Conservation (phyloP, 1,140 invertebrate genomes). For the Bombus impatiens region DNA sequence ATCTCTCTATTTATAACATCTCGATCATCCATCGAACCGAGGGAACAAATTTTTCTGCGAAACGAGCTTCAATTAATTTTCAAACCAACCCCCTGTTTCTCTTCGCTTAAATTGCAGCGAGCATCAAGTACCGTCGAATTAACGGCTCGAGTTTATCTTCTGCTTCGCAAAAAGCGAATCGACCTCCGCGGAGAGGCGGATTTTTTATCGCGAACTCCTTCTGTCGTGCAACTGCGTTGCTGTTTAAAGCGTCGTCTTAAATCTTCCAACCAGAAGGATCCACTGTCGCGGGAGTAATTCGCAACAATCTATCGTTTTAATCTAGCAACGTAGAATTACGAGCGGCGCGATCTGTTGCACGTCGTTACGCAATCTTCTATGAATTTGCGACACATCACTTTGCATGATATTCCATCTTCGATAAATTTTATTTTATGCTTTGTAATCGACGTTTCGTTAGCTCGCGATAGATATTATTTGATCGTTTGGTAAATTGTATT, state of each 20-base stretch:
- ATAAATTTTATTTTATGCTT: background rate
- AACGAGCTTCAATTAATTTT: conserved; percentile 9
- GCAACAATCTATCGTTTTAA: conserved; percentile 46
- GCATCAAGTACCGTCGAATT: conserved; percentile 33
- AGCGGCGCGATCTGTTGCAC: background rate
- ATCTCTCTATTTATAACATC: background rate
- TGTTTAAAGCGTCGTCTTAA: conserved; percentile 39
- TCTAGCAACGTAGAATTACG: conserved; percentile 29
- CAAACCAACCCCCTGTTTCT: background rate
- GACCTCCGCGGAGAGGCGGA: background rate
- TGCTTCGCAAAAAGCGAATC: conserved; percentile 19
- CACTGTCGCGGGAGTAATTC: conserved; percentile 39
- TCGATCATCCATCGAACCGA: background rate
- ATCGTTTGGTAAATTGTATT: background rate
- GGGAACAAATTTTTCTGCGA: background rate
- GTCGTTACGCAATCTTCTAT: background rate
- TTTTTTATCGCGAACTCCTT: conserved; percentile 26
- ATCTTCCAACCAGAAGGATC: conserved; percentile 32
- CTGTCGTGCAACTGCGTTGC: conserved; percentile 20
- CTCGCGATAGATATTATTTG: background rate
- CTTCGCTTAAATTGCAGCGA: conserved; percentile 21
- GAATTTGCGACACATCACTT: background rate
- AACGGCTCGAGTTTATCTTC: conserved; percentile 37
- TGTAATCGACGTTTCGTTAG: background rate
- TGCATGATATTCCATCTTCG: background rate